Percentiles rank a stretch among this genome's conserved stretches.
Evolutionary conservation across 2,888 invertebrate genomes (phyloP).

Genomic region (Protophormia terraenovae): DNA sequence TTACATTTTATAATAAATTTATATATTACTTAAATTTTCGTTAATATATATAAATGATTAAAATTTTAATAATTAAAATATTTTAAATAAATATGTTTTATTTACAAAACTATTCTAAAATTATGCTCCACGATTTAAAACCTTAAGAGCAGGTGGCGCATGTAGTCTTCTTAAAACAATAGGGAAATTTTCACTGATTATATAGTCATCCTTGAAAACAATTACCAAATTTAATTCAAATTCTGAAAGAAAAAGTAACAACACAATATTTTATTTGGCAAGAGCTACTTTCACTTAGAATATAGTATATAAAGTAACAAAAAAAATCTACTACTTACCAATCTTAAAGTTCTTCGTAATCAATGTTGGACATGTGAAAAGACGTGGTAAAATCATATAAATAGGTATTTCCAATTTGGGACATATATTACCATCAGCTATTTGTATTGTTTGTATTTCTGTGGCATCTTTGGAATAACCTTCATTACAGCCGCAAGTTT

Average conservation of each 20-base stretch:
- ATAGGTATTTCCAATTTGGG: constrained; percentile 92
- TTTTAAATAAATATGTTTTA: too few relatives aligned
- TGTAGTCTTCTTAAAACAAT: constrained; percentile 75
- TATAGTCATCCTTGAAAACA: constrained; percentile 95
- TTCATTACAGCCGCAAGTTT: constrained; percentile 96
- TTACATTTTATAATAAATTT: too few relatives aligned
- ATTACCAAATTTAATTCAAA: constrained; percentile 97
- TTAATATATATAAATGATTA: not conserved
- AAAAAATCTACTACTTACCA: constrained; percentile 84
- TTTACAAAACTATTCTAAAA: not conserved
- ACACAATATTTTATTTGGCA: too few relatives aligned
- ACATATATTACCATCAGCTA: constrained; percentile 95
- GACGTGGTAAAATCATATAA: constrained; percentile 96
- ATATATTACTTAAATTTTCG: too few relatives aligned
- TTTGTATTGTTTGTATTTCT: constrained; percentile 98
- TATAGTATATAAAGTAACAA: too few relatives aligned
- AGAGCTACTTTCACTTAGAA: too few relatives aligned
- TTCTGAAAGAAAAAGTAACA: constrained; percentile 84
- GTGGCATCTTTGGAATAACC: constrained; percentile 97
- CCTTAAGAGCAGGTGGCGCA: constrained; percentile 71
- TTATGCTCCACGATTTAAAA: constrained; percentile 68
- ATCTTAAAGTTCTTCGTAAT: constrained; percentile 96
- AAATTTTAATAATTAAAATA: not conserved
- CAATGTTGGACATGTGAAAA: constrained; percentile 97
- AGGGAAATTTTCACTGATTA: constrained; percentile 96